phyloP scores from a whole-genome alignment of 1,140 invertebrate species.

The Listronotus oregonensis region DNA sequence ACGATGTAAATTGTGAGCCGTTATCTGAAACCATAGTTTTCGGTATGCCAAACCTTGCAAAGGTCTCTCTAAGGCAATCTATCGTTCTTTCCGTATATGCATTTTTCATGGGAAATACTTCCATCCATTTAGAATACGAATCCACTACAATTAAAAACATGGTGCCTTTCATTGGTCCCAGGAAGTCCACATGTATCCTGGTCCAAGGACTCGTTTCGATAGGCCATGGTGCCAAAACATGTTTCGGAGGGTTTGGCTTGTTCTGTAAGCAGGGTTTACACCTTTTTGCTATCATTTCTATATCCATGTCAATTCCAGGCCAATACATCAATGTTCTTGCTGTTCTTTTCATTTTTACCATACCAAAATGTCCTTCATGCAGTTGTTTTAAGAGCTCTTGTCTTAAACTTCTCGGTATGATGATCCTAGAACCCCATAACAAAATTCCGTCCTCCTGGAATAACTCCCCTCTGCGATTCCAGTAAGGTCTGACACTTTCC shows the following conservation, averaged over 20 bases:
- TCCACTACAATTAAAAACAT: constrained; percentile 6
- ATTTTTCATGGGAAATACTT: not conserved
- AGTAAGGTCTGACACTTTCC: no score
- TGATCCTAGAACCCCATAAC: no score
- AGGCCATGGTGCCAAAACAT: not conserved
- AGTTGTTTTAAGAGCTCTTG: not conserved
- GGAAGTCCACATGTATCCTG: constrained; percentile 1
- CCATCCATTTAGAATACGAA: not conserved
- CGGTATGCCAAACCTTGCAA: no score
- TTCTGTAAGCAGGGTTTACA: not conserved
- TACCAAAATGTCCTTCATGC: not conserved
- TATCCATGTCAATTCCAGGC: not conserved
- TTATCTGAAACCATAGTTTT: no score
- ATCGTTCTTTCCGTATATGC: no score
- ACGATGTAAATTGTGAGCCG: no score
- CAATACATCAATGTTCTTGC: not conserved
- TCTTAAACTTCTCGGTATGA: not conserved
- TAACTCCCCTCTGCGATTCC: no score
- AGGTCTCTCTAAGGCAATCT: no score
- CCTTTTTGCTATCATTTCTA: not conserved
- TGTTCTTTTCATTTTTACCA: not conserved
- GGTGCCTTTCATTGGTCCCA: not conserved
- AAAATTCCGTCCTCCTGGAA: no score
- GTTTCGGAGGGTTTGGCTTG: not conserved
- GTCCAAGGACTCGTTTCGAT: not conserved